Conservation (phyloP, 1,140 invertebrate species). For the Frieseomelitta varia region DNA sequence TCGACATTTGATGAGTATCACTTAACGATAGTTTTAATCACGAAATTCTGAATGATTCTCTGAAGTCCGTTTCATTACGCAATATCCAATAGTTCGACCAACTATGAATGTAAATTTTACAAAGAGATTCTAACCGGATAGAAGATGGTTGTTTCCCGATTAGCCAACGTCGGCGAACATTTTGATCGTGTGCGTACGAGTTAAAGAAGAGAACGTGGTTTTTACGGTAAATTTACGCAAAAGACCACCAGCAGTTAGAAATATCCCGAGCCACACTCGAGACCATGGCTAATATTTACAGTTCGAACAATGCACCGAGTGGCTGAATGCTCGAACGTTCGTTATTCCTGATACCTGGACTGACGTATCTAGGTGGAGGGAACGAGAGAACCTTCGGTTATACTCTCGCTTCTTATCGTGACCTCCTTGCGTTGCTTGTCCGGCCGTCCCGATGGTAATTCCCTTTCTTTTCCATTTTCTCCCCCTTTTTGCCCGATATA, state of each 20-base stretch:
- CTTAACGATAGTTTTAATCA: no score
- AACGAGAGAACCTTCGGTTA: conserved; percentile 51
- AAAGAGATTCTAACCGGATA: no score
- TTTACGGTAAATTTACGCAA: neutral
- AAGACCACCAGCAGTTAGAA: conserved; percentile 16
- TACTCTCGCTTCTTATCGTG: conserved; percentile 70
- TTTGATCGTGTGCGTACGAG: no score
- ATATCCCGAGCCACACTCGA: conserved; percentile 47
- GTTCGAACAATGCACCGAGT: conserved; percentile 67
- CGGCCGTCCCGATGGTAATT: conserved; percentile 22
- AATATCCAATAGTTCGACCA: no score
- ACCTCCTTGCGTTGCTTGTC: conserved; percentile 67
- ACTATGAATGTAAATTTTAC: no score
- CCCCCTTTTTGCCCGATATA: conserved; percentile 1
- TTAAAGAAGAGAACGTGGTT: neutral
- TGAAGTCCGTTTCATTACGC: no score
- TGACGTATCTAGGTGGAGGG: conserved; percentile 59
- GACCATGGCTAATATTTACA: conserved; percentile 71
- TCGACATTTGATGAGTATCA: no score
- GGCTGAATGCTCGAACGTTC: conserved; percentile 66
- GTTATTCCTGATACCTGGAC: conserved; percentile 68
- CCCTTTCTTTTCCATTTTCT: conserved; percentile 11
- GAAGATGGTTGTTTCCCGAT: no score
- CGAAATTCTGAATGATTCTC: no score
- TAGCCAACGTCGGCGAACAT: no score